Evolutionary conservation across 2,113 vertebrate species (phyloP).

Genomic region (Oryzias curvinotus): DNA sequence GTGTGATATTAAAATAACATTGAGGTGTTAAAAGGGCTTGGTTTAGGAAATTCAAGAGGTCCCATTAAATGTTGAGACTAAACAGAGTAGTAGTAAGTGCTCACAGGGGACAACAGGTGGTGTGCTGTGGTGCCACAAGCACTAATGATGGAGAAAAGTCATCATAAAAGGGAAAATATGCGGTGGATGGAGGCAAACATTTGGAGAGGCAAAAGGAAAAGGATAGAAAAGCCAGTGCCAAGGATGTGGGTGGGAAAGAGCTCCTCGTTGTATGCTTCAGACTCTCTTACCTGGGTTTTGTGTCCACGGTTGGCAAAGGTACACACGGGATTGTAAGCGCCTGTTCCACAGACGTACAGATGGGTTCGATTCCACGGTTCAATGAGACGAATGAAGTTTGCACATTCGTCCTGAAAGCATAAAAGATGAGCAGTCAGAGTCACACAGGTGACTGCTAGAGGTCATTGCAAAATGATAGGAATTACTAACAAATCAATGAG

Average conservation of each 20-base stretch:
- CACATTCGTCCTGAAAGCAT: conserved; percentile 87
- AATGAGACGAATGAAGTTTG: conserved; percentile 96
- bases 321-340: conserved; percentile 96
- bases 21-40: conserved; percentile 50
- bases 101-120: conserved; percentile 71
- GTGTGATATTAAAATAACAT: conserved; percentile 61
- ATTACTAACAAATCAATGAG: conserved; percentile 15
- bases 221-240: conserved; percentile 3
- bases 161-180: conserved; percentile 31
- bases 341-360: conserved; percentile 93
- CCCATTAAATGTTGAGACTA: conserved; percentile 72
- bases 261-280: background rate
- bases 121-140: conserved; percentile 36
- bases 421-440: background rate
- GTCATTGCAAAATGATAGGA: conserved; percentile 2
- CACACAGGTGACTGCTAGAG: no score
- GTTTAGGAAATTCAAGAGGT: conserved; percentile 65
- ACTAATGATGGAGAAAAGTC: conserved; percentile 49
- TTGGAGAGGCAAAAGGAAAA: conserved; percentile 4
- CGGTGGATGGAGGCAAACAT: conserved; percentile 39
- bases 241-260: conserved; percentile 21
- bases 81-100: conserved; percentile 67
- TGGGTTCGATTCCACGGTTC: conserved; percentile 98
- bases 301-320: conserved; percentile 92
- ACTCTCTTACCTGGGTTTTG: conserved; percentile 87